phyloP scores from a whole-genome alignment of 2,113 vertebrate genomes.

The Octodon degus region DNA sequence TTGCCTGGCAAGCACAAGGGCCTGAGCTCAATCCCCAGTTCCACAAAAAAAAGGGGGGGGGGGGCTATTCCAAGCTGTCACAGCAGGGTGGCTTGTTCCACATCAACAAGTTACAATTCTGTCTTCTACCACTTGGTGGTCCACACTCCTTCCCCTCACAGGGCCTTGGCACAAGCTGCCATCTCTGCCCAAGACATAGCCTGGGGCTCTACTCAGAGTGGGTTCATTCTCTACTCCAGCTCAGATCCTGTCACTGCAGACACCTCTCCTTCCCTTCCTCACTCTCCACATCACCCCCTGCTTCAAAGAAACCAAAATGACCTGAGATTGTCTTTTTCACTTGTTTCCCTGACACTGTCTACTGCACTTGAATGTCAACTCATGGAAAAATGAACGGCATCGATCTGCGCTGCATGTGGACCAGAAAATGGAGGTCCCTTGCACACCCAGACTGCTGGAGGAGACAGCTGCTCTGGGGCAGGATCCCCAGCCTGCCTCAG shows the following conservation, averaged over 20 bases:
- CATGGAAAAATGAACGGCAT: neutral
- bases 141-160: neutral
- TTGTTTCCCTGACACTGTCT: neutral
- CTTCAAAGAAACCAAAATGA: neutral
- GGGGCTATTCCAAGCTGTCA: neutral
- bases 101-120: neutral
- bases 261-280: too few relatives aligned
- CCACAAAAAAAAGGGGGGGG: too few relatives aligned
- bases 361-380: neutral
- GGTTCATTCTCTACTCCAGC: neutral
- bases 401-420: fast-evolving
- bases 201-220: neutral
- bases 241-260: neutral
- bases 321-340: neutral
- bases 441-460: neutral
- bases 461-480: neutral
- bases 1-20: too few relatives aligned
- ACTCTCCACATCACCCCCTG: neutral
- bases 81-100: too few relatives aligned
- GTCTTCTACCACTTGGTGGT: neutral
- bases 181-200: neutral
- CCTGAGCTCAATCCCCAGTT: too few relatives aligned
- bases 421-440: neutral
- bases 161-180: neutral
- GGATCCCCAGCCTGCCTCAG: neutral